Conservation (phyloP, 2,113 vertebrate species). For the Mormyrus iriodes region DNA sequence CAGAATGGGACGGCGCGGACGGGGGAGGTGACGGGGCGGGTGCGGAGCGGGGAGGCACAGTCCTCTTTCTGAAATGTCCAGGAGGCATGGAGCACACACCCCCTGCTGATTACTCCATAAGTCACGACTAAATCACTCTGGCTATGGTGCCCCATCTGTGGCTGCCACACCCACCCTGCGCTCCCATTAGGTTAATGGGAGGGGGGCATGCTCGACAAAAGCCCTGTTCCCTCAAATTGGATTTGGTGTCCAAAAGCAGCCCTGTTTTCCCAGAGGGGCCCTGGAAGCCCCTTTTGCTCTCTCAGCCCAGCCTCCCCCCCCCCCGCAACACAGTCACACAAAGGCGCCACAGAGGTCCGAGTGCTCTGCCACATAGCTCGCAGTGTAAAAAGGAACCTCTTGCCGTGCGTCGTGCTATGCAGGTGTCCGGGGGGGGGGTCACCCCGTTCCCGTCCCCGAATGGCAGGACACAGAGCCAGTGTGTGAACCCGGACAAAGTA, state of each 20-base stretch:
- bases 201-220: background rate
- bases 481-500: background rate
- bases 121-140: slow-evolving; percentile 9
- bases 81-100: background rate
- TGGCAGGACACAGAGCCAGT: background rate
- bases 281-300: background rate
- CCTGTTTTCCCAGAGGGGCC: background rate
- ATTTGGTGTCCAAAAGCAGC: background rate
- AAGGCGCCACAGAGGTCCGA: background rate
- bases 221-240: background rate
- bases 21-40: background rate
- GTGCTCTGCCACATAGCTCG: background rate
- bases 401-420: background rate
- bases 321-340: background rate
- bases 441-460: background rate
- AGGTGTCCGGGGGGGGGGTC: background rate
- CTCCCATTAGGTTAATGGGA: background rate
- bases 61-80: background rate
- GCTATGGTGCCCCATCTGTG: background rate
- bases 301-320: background rate
- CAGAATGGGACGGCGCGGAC: background rate
- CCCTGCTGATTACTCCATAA: background rate
- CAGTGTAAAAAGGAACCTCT: background rate
- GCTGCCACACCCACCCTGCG: background rate
- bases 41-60: background rate